A percentile compares a stretch with the other conserved stretches of the same genome.
Evolutionary conservation across 2,888 invertebrate genomes (phyloP).

Genomic region (Metellina segmentata): DNA sequence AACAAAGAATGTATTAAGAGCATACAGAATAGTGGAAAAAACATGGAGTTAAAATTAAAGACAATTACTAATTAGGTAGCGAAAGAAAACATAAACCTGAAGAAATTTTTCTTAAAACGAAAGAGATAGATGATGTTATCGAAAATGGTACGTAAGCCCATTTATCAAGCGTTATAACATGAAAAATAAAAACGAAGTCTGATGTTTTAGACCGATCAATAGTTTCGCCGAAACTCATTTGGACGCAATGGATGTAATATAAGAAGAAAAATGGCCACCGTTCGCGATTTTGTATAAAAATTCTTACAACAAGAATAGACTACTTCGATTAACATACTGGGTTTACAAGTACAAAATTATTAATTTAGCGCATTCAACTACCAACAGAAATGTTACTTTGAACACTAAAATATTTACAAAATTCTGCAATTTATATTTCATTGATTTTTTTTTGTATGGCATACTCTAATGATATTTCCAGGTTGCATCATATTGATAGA

Average conservation of each 20-base stretch:
- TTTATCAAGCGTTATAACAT: conserved; percentile 60
- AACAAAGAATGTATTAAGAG: conserved; percentile 18
- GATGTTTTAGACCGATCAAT: conserved; percentile 26
- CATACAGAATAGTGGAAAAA: not conserved
- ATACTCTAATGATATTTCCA: too few relatives aligned
- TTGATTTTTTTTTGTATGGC: too few relatives aligned
- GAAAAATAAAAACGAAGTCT: conserved; percentile 7
- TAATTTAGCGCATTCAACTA: too few relatives aligned
- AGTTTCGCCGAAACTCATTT: conserved; percentile 12
- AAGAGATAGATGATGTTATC: conserved; percentile 57
- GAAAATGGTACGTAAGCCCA: conserved; percentile 44
- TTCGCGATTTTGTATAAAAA: too few relatives aligned
- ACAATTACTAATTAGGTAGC: conserved; percentile 60
- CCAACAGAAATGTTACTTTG: too few relatives aligned
- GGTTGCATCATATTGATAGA: too few relatives aligned
- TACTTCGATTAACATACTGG: too few relatives aligned
- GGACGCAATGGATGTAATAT: conserved; percentile 5
- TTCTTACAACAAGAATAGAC: too few relatives aligned
- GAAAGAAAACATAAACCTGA: conserved; percentile 40
- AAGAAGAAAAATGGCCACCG: too few relatives aligned
- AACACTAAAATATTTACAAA: too few relatives aligned
- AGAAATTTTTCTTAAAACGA: conserved; percentile 24
- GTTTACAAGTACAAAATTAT: too few relatives aligned
- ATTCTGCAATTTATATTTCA: too few relatives aligned
- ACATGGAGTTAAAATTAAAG: conserved; percentile 35